Evolutionary conservation across 2,888 invertebrate genomes (phyloP).

Genomic region (Lasiommata megera): DNA sequence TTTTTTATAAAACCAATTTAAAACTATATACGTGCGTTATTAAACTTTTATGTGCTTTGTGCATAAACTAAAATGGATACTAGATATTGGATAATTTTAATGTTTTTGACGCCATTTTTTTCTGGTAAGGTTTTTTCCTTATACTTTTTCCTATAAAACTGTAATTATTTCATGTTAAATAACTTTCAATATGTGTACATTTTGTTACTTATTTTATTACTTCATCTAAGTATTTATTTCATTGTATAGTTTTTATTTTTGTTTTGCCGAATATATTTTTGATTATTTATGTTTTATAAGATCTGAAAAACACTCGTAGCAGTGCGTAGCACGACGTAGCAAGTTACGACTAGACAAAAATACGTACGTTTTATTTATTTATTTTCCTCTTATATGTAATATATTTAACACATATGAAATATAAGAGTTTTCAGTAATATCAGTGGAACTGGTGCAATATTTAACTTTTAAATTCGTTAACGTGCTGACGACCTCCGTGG

Average conservation of each 20-base stretch:
- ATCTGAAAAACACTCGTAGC: not conserved
- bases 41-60: slow-evolving; percentile 20
- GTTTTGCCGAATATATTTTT: not conserved
- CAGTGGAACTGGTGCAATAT: slow-evolving; percentile 2
- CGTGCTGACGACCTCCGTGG: too few species aligned
- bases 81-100: slow-evolving; percentile 31
- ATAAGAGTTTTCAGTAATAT: slow-evolving; percentile 4
- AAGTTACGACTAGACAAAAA: not conserved
- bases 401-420: too few species aligned
- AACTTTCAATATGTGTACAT: too few species aligned
- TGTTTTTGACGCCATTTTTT: slow-evolving; percentile 26
- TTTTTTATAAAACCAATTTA: slow-evolving; percentile 3
- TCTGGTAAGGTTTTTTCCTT: slow-evolving; percentile 24
- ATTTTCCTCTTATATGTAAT: too few species aligned
- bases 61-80: slow-evolving; percentile 27
- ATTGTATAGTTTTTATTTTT: not conserved
- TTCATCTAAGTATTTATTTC: too few species aligned
- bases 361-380: too few species aligned
- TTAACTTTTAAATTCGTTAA: slow-evolving; percentile 8
- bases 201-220: not conserved
- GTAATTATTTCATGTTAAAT: too few species aligned
- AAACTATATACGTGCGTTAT: slow-evolving; percentile 1
- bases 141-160: too few species aligned
- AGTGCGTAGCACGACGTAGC: not conserved
- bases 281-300: not conserved